Percentiles rank a stretch among this genome's conserved stretches.
Conservation (phyloP, 2,113 vertebrate species). For the Vimba vimba region DNA sequence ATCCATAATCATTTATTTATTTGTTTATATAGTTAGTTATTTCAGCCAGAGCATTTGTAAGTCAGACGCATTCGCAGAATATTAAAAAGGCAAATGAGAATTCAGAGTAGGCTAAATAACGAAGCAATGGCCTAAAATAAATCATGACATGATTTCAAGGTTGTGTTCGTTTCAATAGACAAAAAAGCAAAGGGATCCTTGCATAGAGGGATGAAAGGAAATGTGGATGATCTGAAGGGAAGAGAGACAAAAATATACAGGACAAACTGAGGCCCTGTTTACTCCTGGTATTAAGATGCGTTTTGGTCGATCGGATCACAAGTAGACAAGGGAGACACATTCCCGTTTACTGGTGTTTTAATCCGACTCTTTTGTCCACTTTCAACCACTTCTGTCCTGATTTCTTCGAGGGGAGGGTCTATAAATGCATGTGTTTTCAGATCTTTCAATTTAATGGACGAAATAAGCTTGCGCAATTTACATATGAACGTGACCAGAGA, state of each 20-base stretch:
- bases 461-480: no score
- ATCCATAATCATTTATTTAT: constrained; percentile 67
- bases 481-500: no score
- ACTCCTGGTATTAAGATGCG: no score
- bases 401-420: no score
- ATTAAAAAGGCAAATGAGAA: background rate
- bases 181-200: background rate
- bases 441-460: no score
- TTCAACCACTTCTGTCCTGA: no score
- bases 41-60: constrained; percentile 51
- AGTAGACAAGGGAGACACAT: no score
- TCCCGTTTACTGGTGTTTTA: no score
- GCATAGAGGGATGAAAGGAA: background rate
- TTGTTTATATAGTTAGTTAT: constrained; percentile 9
- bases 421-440: no score
- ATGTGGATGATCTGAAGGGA: background rate
- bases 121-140: constrained; percentile 16
- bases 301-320: no score
- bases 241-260: background rate
- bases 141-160: constrained; percentile 25
- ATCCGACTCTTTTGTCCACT: no score
- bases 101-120: constrained; percentile 12
- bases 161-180: background rate
- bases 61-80: constrained; percentile 22
- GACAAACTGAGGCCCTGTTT: background rate